Conservation (phyloP, 1,140 invertebrate species). For the Tetragonula clypearis region DNA sequence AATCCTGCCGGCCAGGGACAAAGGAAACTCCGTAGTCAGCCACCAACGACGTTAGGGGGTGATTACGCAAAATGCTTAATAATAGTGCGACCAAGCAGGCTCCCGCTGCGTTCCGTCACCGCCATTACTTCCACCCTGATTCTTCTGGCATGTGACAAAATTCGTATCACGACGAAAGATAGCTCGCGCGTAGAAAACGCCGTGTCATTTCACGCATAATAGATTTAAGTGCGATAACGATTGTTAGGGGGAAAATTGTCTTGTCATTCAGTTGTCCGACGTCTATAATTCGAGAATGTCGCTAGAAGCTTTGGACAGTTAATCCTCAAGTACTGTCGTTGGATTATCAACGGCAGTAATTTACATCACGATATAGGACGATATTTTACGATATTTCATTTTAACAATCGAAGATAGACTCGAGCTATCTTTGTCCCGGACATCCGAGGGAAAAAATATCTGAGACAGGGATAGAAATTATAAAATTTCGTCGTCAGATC, state of each 20-base stretch:
- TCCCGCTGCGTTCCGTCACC: slow-evolving; percentile 22
- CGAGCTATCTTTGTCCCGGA: too few relatives aligned
- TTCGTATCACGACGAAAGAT: slow-evolving; percentile 11
- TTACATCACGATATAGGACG: too few relatives aligned
- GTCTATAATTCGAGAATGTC: background rate
- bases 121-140: slow-evolving; percentile 36
- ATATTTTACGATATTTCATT: too few relatives aligned
- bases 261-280: background rate
- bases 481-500: too few relatives aligned
- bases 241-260: too few relatives aligned
- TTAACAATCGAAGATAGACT: too few relatives aligned
- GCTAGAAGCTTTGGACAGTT: background rate
- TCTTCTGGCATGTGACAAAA: slow-evolving; percentile 33
- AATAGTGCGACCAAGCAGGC: slow-evolving; percentile 34
- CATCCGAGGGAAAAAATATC: too few relatives aligned
- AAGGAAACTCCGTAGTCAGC: slow-evolving; percentile 61
- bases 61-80: slow-evolving; percentile 69
- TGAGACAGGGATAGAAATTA: too few relatives aligned
- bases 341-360: too few relatives aligned
- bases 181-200: slow-evolving; percentile 1
- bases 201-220: background rate
- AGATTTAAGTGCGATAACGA: background rate
- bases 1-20: slow-evolving; percentile 36
- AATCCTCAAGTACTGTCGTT: too few relatives aligned
- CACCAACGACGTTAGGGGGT: slow-evolving; percentile 51